phyloP scores from a whole-genome alignment of 2,113 vertebrate genomes.

The Tenebrosternarchus preto region DNA sequence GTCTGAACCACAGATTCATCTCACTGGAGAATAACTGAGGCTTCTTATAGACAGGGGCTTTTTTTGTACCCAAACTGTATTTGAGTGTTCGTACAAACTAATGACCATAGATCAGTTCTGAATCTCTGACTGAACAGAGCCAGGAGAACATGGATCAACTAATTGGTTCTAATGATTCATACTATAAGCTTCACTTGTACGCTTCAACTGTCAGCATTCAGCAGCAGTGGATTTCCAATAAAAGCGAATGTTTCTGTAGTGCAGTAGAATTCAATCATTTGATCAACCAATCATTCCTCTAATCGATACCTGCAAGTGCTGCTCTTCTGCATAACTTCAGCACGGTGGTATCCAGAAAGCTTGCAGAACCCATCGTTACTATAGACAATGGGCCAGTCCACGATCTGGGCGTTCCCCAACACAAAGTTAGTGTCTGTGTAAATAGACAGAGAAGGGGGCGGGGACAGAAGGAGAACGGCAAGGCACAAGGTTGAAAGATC shows the following conservation, averaged over 20 bases:
- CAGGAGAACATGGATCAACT: not conserved
- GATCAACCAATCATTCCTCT: not conserved
- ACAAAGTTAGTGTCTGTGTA: constrained; percentile 97
- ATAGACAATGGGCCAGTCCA: constrained; percentile 99
- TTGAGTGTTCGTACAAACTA: not conserved
- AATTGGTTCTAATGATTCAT: not conserved
- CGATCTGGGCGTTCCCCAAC: constrained; percentile 97
- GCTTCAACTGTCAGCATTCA: not conserved
- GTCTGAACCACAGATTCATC: not conserved
- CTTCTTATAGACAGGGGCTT: not conserved
- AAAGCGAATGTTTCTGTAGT: too few relatives aligned
- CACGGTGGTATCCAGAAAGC: constrained; percentile 96
- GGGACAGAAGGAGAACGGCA: constrained; percentile 23
- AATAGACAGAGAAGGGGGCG: constrained; percentile 34
- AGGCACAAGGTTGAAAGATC: constrained; percentile 17
- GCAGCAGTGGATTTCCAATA: too few relatives aligned
- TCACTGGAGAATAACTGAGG: constrained; percentile 1
- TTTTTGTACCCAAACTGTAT: not conserved
- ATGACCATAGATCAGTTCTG: not conserved
- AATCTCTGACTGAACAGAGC: not conserved
- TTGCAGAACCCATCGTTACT: constrained; percentile 99
- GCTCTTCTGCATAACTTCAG: constrained; percentile 99
- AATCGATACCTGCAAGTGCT: constrained; percentile 99
- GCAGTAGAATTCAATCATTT: too few relatives aligned
- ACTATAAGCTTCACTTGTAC: not conserved